Evolutionary conservation across 35 echinoderm and acorn worm species (phyloP), one percentile per base, ranked within the genome.

Genomic region (Heliocidaris tuberculata): DNA sequence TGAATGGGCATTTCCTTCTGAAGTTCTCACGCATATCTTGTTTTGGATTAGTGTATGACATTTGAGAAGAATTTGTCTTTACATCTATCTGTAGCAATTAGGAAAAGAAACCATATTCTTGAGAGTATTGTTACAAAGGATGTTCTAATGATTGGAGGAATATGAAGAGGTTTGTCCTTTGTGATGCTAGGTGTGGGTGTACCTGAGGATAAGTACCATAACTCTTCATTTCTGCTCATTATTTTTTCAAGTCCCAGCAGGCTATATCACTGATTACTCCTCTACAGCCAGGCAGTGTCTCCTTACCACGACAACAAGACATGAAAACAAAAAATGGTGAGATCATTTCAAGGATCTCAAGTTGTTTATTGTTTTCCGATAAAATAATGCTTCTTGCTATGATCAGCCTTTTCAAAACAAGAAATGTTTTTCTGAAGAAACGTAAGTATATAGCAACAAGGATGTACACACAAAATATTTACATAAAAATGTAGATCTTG

Each of bases 1-100:
- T 78, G 65, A 78, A 78, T 78, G 65, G 65, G 65, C 7, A 78
- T 78, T 27, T 78, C 65, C 65, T 78, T 19, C 21, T 78, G 19
- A 78, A 8, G 65, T 78, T 78, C 65, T 19, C 65, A 78, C 65
- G 65, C 65, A 78, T 78, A 78, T 78, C 65, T 78, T n/a, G 4
- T 19, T n/a, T 21, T 27, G 65, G 65, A 78, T 78, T 19, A n/a
- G 0, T 78, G 65, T 27, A 78, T 78, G 65, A 78, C 7, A 78
- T 78, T 78, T n/a, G 65, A 27, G 65, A n/a, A 78, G 21, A n/a
- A 78, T 78, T 78, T 78, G 65, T 78, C 65, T 78, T 78, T 70
- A 70, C 60, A 16, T 70, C 27, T 16, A 24, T 70, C 60, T 70
- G 19, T 70, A 24, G 60, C 60, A 70, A 21, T 27, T 6, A 24